Conservation (phyloP, 2,113 vertebrate species). For the Nyctibius bracteatus region DNA sequence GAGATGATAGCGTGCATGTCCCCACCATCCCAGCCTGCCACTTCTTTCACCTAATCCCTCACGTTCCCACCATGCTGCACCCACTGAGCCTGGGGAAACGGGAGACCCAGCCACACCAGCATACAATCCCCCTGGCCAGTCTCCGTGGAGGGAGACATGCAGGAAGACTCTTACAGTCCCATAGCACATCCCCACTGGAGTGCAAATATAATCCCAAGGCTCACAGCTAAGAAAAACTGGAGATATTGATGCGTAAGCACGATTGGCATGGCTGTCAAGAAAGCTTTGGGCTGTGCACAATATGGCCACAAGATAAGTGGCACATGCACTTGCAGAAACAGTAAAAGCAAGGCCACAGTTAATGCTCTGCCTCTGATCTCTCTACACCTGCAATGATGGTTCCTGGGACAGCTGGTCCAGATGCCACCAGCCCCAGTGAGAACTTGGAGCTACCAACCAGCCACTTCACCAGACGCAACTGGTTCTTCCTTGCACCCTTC, state of each 20-base stretch:
- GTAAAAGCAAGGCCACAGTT: background rate
- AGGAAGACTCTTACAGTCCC: background rate
- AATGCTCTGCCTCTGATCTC: background rate
- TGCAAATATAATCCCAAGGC: background rate
- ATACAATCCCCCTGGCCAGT: too few species aligned
- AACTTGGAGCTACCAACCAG: background rate
- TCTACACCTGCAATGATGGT: background rate
- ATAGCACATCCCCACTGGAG: too few species aligned
- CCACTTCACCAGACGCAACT: rapidly evolving
- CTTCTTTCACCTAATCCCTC: background rate
- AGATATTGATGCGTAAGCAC: rapidly evolving
- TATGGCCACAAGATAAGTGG: background rate
- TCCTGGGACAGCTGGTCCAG: background rate
- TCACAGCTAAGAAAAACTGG: background rate
- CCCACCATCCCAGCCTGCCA: background rate
- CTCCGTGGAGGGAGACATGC: background rate
- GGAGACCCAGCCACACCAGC: background rate
- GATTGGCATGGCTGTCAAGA: background rate
- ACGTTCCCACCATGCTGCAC: rapidly evolving
- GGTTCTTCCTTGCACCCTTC: background rate
- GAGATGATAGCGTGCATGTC: rapidly evolving
- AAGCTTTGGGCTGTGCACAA: background rate
- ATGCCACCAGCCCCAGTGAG: background rate
- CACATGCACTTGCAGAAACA: background rate
- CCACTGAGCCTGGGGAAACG: background rate